These are phyloP conservation scores for Tetrax tetrax DNA, from an alignment of 2,113 vertebrate genomes.

Conservation along the genomic window DNA sequence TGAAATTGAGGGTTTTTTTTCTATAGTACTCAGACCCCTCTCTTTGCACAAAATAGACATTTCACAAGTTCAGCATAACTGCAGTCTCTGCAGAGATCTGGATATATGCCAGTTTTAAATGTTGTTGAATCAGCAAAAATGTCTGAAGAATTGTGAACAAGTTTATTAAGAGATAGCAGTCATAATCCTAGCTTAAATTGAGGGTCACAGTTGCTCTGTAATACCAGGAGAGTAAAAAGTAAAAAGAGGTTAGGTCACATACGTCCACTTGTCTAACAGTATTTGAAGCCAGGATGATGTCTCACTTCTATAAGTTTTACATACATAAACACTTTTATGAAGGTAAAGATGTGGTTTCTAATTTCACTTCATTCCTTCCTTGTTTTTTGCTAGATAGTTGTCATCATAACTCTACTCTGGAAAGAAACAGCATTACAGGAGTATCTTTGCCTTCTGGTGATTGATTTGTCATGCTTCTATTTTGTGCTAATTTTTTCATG, in stretches of 20 bases:
- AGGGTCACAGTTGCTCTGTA: neutral
- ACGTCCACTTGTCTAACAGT: neutral
- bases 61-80: neutral
- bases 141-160: slow-evolving; percentile 14
- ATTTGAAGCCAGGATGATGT: neutral
- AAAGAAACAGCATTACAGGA: neutral
- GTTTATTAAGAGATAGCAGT: neutral
- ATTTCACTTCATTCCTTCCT: neutral
- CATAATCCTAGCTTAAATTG: neutral
- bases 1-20: neutral
- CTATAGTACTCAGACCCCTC: neutral
- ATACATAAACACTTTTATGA: neutral
- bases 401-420: neutral
- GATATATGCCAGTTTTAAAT: neutral
- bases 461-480: neutral
- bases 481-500: neutral
- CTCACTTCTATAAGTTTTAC: neutral
- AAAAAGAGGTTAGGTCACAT: neutral
- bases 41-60: neutral
- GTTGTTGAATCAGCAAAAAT: neutral
- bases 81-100: neutral
- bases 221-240: neutral
- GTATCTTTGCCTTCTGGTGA: neutral
- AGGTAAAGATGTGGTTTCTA: neutral
- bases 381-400: neutral